Percentiles rank a stretch among this genome's conserved stretches.
Conservation (phyloP, 2,888 invertebrate species). For the Parascotia fuliginaria region DNA sequence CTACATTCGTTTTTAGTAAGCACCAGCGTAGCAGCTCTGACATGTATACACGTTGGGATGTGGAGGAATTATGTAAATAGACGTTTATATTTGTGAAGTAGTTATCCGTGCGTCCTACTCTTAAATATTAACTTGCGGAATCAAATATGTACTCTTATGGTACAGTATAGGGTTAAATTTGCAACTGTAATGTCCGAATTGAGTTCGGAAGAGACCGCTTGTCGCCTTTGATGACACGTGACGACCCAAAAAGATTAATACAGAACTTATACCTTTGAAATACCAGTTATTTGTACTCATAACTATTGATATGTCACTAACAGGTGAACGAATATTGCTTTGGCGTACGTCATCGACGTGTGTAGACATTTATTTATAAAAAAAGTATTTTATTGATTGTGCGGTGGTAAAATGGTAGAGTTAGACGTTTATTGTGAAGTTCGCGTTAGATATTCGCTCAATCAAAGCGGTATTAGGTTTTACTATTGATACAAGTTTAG, state of each 20-base stretch:
- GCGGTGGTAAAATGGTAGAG: no score
- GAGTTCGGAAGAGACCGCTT: slow-evolving; percentile 14
- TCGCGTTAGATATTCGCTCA: no score
- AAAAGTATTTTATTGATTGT: no score
- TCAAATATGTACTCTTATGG: not conserved
- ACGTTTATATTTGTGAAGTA: slow-evolving; percentile 56
- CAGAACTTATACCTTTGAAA: slow-evolving; percentile 15
- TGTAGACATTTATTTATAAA: no score
- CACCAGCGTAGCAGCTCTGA: not conserved
- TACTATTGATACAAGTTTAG: no score
- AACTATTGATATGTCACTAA: not conserved
- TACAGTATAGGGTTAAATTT: slow-evolving; percentile 7
- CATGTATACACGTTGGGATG: slow-evolving; percentile 26
- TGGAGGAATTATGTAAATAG: slow-evolving; percentile 65
- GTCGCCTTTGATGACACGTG: slow-evolving; percentile 22
- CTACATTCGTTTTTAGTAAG: not conserved
- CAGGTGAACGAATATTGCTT: not conserved
- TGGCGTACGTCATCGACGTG: not conserved
- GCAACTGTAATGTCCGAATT: not conserved
- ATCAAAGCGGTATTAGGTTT: no score
- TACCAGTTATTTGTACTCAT: slow-evolving; percentile 10
- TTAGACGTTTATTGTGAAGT: no score
- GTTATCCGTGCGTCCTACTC: slow-evolving; percentile 61
- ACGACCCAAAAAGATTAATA: slow-evolving; percentile 23
- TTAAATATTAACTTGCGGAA: slow-evolving; percentile 53